These are phyloP conservation scores for Acipenser ruthenus DNA, from an alignment of 2,797 vertebrate species.

Conservation along the genomic window DNA sequence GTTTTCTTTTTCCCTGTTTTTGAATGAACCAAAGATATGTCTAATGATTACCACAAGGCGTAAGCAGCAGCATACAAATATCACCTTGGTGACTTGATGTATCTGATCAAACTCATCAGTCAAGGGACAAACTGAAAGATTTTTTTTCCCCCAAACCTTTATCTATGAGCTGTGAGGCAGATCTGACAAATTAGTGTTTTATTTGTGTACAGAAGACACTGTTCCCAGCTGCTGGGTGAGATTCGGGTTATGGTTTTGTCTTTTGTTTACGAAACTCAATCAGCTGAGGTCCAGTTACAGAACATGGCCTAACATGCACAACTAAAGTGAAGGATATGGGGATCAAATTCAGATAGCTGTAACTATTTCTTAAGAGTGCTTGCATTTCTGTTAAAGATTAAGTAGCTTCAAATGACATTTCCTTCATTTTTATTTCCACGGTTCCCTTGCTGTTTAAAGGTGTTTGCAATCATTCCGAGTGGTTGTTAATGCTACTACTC, in stretches of 20 bases:
- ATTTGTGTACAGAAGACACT: not conserved
- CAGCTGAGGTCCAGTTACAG: not conserved
- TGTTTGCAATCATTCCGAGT: too few species aligned
- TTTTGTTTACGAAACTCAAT: not conserved
- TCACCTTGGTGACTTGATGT: conserved; percentile 29
- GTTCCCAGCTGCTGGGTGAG: not conserved
- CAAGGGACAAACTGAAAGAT: not conserved
- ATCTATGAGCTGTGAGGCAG: conserved; percentile 1
- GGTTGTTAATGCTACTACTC: too few species aligned
- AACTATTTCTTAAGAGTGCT: too few species aligned
- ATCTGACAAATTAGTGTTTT: conserved; percentile 11
- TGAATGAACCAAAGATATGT: conserved; percentile 17
- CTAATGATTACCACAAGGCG: conserved; percentile 36
- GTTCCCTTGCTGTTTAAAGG: too few species aligned
- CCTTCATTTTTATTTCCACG: too few species aligned
- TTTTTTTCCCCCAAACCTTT: not conserved
- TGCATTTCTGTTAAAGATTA: too few species aligned
- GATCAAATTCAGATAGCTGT: too few species aligned
- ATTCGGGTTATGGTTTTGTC: not conserved
- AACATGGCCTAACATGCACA: not conserved
- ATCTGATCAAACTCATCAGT: conserved; percentile 1
- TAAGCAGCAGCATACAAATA: conserved; percentile 31
- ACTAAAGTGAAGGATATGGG: too few species aligned
- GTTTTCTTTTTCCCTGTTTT: conserved; percentile 30
- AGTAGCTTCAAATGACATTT: too few species aligned